Base-by-base conservation (phyloP, 2,797 vertebrate genomes). In the Sparidentex hasta region DNA sequence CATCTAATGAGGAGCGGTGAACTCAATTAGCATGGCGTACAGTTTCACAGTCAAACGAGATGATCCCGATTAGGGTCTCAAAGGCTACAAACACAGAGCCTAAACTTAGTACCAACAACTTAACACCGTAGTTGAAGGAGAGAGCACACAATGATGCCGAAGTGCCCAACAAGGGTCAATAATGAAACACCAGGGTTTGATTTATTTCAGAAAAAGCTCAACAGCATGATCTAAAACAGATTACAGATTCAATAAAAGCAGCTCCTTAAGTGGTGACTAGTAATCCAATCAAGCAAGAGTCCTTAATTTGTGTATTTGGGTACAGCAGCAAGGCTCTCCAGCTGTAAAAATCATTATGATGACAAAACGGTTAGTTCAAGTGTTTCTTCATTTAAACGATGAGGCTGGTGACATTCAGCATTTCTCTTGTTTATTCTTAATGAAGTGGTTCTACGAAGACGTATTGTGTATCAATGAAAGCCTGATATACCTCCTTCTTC, bases 1-100 rank as follows among this genome's bases (percentile, higher is more conserved):
- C 47, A 17, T 75, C 50, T 74, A 25, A 65, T 54, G 33, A 70
- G 51, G 54, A 56, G 68, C 61, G 7, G 25, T 21, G 57, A 86
- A 66, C 72, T 81, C 78, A 61, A 78, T 75, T 58, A 83, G 56
- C 4, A 2, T 1, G 23, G 33, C 12, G 0, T 18, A 11, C 41
- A 5, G 63, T 14, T n/a, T 14, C 16, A 29, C 25, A 6, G 56
- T 23, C 56, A 56, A 56, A 78, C 63, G n/a, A 38, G 46, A 58
- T 68, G 56, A 72, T 58, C 69, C 64, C 41, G 25, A 73, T 54
- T 18, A 57, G 43, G 8, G 18, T 14, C 18, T 46, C 44, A 4
- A 13, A 8, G 33, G 57, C 27, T 9, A 16, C 59, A 38, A 51
- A 67, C 57, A 29, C 69, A 27, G 43, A 11, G 12, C 16, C 38